phyloP scores from a whole-genome alignment of 2,888 invertebrate genomes.

The Parasteatoda lunata region DNA sequence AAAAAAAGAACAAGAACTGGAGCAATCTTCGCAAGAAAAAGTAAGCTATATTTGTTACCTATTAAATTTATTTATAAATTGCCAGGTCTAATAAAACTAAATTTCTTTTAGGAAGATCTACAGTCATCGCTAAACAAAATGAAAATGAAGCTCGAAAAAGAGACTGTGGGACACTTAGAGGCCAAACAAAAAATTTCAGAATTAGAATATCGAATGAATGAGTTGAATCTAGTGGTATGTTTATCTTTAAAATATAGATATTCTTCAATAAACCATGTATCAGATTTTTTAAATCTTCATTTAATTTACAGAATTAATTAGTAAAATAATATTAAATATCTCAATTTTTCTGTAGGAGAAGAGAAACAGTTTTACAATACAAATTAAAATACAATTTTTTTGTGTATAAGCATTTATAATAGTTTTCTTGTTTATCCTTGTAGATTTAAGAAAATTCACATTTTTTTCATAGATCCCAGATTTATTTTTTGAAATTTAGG shows the following conservation, averaged over 20 bases:
- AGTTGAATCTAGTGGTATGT: constrained; percentile 80
- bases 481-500: no score
- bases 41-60: constrained; percentile 72
- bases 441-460: no score
- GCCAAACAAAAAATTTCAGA: constrained; percentile 84
- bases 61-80: not conserved
- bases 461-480: no score
- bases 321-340: no score
- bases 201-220: constrained; percentile 79
- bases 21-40: constrained; percentile 90
- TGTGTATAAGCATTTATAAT: no score
- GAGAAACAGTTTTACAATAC: no score
- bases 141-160: constrained; percentile 90
- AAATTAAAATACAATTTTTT: no score
- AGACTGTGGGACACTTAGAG: constrained; percentile 90
- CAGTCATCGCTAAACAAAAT: constrained; percentile 86
- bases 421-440: no score
- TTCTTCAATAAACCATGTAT: not conserved
- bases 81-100: not conserved
- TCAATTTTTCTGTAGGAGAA: no score
- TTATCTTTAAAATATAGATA: not conserved
- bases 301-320: no score
- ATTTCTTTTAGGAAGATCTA: constrained; percentile 82
- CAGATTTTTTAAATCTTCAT: no score
- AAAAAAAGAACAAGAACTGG: constrained; percentile 93